These are phyloP conservation scores for Malurus cyaneus DNA, from an alignment of 2,113 vertebrate species.

Conservation along the genomic window DNA sequence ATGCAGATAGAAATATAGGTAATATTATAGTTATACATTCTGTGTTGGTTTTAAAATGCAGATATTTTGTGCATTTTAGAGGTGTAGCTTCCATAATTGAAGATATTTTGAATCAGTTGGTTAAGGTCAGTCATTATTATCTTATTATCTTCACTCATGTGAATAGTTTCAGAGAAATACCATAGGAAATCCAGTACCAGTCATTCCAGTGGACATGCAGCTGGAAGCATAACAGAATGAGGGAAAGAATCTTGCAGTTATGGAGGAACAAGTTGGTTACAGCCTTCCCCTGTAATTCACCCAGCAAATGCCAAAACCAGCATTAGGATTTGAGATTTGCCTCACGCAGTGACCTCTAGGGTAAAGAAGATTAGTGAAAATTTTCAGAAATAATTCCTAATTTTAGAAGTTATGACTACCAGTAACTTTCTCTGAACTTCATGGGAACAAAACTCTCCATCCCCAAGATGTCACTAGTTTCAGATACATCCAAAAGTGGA, in stretches of 20 bases:
- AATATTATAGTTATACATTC: neutral
- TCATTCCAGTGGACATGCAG: neutral
- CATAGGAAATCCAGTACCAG: neutral
- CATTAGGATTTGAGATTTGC: neutral
- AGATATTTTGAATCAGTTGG: neutral
- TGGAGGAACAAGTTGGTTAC: neutral
- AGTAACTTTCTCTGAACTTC: neutral
- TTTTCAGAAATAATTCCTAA: slow-evolving; percentile 2
- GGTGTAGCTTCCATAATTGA: neutral
- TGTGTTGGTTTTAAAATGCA: neutral
- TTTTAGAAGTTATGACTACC: neutral
- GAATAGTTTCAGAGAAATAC: neutral
- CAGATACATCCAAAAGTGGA: neutral
- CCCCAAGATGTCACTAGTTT: neutral
- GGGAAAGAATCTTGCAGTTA: neutral
- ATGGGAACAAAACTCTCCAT: neutral
- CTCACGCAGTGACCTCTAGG: neutral
- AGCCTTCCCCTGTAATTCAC: neutral
- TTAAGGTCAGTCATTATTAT: neutral
- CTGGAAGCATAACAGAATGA: neutral
- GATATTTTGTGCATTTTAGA: neutral
- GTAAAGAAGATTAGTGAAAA: neutral
- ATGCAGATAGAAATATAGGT: neutral
- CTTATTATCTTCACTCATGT: neutral
- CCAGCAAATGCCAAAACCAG: neutral